Evolutionary conservation across 2,797 vertebrate genomes (phyloP), one percentile per base, ranked within the genome.

Genomic region (Sternotherus odoratus): DNA sequence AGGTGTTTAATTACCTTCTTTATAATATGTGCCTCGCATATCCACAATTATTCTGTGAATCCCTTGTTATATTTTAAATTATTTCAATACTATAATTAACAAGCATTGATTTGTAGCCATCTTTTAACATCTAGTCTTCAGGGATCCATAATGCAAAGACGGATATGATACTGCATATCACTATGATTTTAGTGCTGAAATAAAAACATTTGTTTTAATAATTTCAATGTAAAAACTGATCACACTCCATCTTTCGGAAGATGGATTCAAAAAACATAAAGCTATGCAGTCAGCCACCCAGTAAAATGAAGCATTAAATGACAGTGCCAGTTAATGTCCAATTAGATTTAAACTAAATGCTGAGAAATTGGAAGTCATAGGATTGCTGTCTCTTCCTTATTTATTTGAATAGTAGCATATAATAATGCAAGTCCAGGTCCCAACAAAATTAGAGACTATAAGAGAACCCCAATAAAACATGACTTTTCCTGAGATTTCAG

Each of bases 401-500:
- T 94, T 97, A 96, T 91, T 92, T 95, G 94, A 92, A 96, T 87
- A 89, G 90, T 81, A 93, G 75, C 83, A 90, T 50, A 92, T 51
- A 95, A 92, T 91, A 96, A 95, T 56, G 82, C 91, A 94, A 95
- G 91, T 89, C 83, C 87, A 93, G 92, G 83, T 97, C 92, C 95
- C 91, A 89, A 63, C 83, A 89, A 85, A 79, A 94, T 92, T 94
- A 95, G 92, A 82, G 92, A 94, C 82, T 90, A 89, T n/a, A 92
- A 66, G 69, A 95, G 28, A 98, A 80, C 91, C 95, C 91, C 92
- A 96, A 96, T 92, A 96, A 96, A 92, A 96, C 90, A 97, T 95
- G 92, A 95, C 82, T 98, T 96, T 96, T 91, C 94, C 94, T 90
- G 92, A 96, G 82, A 97, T 96, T 96, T 91, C 36, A 86, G 89